These are phyloP conservation scores for Zophobas atratus DNA, from an alignment of 1,140 invertebrate species.

Conservation along the genomic window DNA sequence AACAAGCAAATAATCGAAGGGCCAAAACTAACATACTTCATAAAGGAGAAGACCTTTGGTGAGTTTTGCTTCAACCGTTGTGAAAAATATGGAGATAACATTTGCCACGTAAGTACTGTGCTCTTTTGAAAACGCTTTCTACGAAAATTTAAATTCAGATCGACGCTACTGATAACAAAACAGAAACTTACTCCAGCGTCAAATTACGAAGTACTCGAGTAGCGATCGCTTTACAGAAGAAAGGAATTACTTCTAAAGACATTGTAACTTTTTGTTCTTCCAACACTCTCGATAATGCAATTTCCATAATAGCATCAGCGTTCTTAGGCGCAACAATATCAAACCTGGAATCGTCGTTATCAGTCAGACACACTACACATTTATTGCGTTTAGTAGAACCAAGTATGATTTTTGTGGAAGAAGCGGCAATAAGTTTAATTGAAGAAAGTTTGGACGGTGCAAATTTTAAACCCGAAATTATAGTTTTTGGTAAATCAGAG, in stretches of 20 bases:
- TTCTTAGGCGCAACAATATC: slow-evolving; percentile 44
- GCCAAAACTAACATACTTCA: background rate
- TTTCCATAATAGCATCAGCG: slow-evolving; percentile 17
- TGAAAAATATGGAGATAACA: slow-evolving; percentile 47
- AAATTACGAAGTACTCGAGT: slow-evolving; percentile 28
- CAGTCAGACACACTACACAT: slow-evolving; percentile 49
- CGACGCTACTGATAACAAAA: background rate
- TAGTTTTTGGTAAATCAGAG: slow-evolving; percentile 49
- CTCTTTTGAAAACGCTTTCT: background rate
- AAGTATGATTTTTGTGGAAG: slow-evolving; percentile 59
- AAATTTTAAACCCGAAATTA: slow-evolving; percentile 53
- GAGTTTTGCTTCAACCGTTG: background rate
- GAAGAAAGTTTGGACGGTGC: slow-evolving; percentile 48
- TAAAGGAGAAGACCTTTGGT: slow-evolving; percentile 1
- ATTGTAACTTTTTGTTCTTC: slow-evolving; percentile 28
- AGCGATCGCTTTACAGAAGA: slow-evolving; percentile 26
- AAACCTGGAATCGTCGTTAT: slow-evolving; percentile 57
- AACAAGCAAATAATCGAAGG: background rate
- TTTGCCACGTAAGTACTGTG: slow-evolving; percentile 50
- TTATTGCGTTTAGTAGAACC: slow-evolving; percentile 56
- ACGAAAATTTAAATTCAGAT: background rate
- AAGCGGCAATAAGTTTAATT: slow-evolving; percentile 50
- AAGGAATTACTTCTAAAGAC: slow-evolving; percentile 42
- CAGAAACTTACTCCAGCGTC: slow-evolving; percentile 33
- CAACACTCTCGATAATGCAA: slow-evolving; percentile 37